Evolutionary conservation across 2,797 vertebrate species (phyloP).

Genomic region (Macroramphosus scolopax): DNA sequence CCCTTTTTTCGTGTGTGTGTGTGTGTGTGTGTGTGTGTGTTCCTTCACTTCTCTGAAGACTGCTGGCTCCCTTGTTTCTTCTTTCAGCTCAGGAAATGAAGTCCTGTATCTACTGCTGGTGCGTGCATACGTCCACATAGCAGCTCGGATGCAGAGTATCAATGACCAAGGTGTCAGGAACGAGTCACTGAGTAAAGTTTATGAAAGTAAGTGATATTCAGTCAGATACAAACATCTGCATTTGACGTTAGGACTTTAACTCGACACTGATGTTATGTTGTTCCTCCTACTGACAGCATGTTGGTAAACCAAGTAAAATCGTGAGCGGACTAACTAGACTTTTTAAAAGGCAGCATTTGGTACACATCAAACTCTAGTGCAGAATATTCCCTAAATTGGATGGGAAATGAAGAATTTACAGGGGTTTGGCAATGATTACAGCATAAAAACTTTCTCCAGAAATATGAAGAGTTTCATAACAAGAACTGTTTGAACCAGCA

Average conservation of each 20-base stretch:
- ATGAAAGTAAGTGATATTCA: conserved; percentile 13
- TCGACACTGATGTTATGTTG: conserved; percentile 5
- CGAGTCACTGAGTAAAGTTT: no score
- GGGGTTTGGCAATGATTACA: conserved; percentile 52
- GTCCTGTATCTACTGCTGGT: conserved; percentile 20
- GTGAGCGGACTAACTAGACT: conserved; percentile 28
- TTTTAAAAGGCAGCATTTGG: conserved; percentile 39
- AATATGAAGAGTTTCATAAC: conserved; percentile 52
- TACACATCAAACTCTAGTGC: conserved; percentile 10
- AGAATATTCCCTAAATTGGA: conserved; percentile 44
- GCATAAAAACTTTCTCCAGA: conserved; percentile 37
- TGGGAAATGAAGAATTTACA: conserved; percentile 21
- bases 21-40: no score
- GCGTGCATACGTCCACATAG: no score
- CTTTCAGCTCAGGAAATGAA: conserved; percentile 61
- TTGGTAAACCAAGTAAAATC: no score
- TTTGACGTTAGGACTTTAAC: conserved; percentile 14
- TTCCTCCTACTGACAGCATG: conserved; percentile 12
- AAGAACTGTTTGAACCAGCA: conserved; percentile 53
- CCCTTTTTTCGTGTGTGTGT: no score
- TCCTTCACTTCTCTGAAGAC: conserved; percentile 28
- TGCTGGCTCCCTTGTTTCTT: conserved; percentile 27
- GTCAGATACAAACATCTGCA: conserved; percentile 15
- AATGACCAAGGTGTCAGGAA: no score
- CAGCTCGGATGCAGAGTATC: no score